Percentiles rank a stretch among this genome's conserved stretches.
Conservation (phyloP, 2,888 invertebrate species). For the Tetramorium bicarinatum region DNA sequence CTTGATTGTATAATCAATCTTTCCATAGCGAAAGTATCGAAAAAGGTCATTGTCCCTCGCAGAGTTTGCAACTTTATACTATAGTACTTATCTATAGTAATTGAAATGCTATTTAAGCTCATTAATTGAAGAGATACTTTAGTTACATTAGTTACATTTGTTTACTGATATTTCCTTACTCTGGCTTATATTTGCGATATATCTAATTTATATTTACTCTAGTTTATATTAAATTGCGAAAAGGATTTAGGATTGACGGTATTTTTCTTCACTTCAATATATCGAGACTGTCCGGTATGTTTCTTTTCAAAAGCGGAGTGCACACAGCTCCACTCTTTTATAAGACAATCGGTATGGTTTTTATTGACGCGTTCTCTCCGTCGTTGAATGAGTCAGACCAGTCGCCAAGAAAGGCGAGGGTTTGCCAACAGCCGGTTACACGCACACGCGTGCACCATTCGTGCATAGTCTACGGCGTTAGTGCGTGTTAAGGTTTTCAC, state of each 20-base stretch:
- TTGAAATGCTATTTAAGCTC: not conserved
- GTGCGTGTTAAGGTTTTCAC: constrained; percentile 31
- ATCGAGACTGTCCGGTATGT: not conserved
- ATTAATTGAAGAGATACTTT: not conserved
- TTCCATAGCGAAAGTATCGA: not conserved
- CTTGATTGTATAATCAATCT: constrained; percentile 7
- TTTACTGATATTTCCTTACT: not conserved
- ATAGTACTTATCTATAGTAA: not conserved
- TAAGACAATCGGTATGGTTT: constrained; percentile 70
- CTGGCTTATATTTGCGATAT: not conserved
- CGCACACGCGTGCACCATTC: constrained; percentile 4
- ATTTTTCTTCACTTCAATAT: not conserved
- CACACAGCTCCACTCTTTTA: constrained; percentile 47
- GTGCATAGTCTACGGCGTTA: not conserved
- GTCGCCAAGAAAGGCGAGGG: constrained; percentile 81
- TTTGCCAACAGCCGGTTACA: constrained; percentile 67
- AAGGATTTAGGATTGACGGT: not conserved
- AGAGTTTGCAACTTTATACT: not conserved
- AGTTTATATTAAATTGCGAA: not conserved
- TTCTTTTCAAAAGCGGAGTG: too few species aligned
- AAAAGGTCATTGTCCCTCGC: not conserved
- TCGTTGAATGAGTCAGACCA: constrained; percentile 78
- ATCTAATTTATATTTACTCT: not conserved
- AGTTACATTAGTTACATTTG: not conserved
- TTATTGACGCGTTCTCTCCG: constrained; percentile 71